Base-by-base conservation (phyloP, 1,140 invertebrate species). In the Lineus longissimus region DNA sequence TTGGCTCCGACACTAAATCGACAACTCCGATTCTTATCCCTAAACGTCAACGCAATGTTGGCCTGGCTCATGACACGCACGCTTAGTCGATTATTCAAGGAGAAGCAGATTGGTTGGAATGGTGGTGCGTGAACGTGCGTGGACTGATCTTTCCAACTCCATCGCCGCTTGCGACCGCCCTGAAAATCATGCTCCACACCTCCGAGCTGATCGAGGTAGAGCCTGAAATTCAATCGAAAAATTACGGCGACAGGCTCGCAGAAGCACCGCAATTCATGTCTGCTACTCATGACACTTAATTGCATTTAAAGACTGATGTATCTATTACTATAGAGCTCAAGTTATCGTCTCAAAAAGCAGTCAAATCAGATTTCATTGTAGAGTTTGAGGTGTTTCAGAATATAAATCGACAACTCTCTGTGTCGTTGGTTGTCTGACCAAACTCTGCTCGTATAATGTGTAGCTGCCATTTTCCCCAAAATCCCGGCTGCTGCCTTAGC, bases 41-140 rank as follows among this genome's bases (percentile, higher is more conserved):
- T 71, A 51, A 81, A 76, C 29, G 74, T 76, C 1, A 82, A 23
- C 11, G 71, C 67, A 25, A 82, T 76, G 61, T 74, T 74, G 31
- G 76, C 77, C 62, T 81, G 79, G 13, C 66, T 69, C 64, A 79
- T 73, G 27, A 82, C 65, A 31, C 76, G 55, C 1, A 81, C 54
- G 11, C 73, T 75, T 0, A 76, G 64, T 45, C 73, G 51, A 9
- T 61, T 64, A 56, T 78, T 80, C 9, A 82, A 54, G 7, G 70
- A 69, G 61, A 82, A 71, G 31, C 71, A 73, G 54, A 82, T 72
- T 1, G 80, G 78, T 62, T 82, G 80, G 59, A 80, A 77, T 15
- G 80, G 80, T 2, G 80, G 80, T 0, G 78, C 80, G 65, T 81
- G 80, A 0, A 79, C 75, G 63, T 81, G 80, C 0, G 68, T 72